phyloP scores from a whole-genome alignment of 2,797 vertebrate species.

The Sarcophilus harrisii region DNA sequence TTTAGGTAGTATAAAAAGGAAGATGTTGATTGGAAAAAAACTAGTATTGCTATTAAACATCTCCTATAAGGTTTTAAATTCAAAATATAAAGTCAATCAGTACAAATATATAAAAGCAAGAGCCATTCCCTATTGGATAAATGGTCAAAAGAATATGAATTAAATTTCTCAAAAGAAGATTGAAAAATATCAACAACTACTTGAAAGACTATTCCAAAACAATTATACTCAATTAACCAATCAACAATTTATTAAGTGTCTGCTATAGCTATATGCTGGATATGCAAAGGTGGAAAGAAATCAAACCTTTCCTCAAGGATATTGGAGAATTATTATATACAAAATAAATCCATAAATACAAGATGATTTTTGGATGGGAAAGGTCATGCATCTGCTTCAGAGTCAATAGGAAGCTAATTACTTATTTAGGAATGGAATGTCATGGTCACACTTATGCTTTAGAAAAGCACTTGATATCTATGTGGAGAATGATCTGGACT shows the following conservation, averaged over 20 bases:
- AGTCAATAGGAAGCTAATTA: background rate
- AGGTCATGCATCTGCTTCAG: background rate
- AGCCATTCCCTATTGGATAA: background rate
- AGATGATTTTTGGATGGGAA: background rate
- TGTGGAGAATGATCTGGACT: background rate
- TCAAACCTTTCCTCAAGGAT: background rate
- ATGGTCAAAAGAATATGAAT: background rate
- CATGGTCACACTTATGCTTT: background rate
- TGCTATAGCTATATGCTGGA: background rate
- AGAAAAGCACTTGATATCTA: background rate
- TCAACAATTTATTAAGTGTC: background rate
- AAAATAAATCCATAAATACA: background rate
- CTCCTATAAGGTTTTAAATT: background rate
- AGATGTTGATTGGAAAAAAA: background rate
- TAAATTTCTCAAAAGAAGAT: background rate
- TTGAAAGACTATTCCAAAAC: background rate
- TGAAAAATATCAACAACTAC: background rate
- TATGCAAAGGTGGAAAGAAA: background rate
- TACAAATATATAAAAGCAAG: background rate
- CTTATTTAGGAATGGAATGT: background rate
- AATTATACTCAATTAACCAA: background rate
- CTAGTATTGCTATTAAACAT: background rate
- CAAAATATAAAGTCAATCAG: background rate
- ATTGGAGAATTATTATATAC: background rate
- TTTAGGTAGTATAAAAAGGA: background rate